Conservation (phyloP, 1,140 invertebrate species). For the Lasioglossum baleicum region DNA sequence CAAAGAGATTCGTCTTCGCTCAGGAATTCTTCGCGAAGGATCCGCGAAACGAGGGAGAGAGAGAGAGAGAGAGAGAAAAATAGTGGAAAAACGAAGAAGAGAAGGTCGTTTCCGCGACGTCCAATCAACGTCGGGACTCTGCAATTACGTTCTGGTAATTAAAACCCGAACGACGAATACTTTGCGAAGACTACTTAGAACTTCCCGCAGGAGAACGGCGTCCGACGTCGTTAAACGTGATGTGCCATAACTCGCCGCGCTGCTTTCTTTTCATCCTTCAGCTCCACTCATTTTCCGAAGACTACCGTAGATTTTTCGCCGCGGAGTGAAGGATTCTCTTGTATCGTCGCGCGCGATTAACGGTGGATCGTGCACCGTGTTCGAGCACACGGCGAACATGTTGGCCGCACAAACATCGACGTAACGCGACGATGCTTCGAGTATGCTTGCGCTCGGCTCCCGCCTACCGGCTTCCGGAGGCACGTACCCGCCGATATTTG, state of each 20-base stretch:
- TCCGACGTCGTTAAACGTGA: neutral
- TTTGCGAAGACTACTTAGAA: slow-evolving; percentile 26
- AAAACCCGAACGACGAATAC: slow-evolving; percentile 33
- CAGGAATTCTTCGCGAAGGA: neutral
- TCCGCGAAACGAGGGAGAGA: neutral
- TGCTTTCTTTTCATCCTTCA: too few species aligned
- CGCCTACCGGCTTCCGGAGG: neutral
- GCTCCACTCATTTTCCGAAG: too few species aligned
- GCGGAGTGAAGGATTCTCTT: too few species aligned
- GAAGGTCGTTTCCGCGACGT: slow-evolving; percentile 22
- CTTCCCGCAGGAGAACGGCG: slow-evolving; percentile 11
- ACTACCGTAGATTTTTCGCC: too few species aligned
- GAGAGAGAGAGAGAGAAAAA: neutral
- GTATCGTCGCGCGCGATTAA: neutral
- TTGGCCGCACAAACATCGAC: neutral
- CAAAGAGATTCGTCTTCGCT: slow-evolving; percentile 34
- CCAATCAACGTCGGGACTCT: slow-evolving; percentile 36
- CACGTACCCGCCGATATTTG: neutral
- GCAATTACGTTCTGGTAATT: slow-evolving; percentile 49
- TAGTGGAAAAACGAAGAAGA: neutral
- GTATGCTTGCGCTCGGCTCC: too few species aligned
- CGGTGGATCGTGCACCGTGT: neutral
- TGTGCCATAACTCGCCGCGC: too few species aligned
- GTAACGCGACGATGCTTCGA: neutral
- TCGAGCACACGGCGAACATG: neutral